Base-by-base conservation (phyloP, 2,888 invertebrate genomes). In the Griposia aprilina region DNA sequence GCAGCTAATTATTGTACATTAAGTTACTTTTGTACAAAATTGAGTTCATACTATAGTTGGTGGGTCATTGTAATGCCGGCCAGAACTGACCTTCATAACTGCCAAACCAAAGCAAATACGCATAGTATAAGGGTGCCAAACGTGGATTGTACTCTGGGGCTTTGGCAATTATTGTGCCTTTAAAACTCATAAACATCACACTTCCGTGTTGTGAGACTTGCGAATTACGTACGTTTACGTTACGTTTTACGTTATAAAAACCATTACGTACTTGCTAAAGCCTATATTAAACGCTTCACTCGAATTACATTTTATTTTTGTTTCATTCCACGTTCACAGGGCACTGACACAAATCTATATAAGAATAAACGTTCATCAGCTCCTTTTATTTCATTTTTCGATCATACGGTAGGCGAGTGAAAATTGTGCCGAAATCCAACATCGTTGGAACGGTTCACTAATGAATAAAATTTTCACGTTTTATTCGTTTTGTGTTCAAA, bases 41-140 rank as follows among this genome's bases (percentile, higher is more conserved):
- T 23, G 60, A 60, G 26, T 75, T 60, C 20, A 41, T 8, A n/a
- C 0, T 15, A 45, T 17, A n/a, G 10, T 36, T 23, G 5, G 11
- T 8, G 26, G 1, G 0, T 63, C 20, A 17, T 20, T 30, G 36
- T 45, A 26, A 17, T 23, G 50, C 75, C 45, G 45, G 60, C 45
- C 30, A 48, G 3, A 48, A 48, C 48, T 48, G 45, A 52, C 11
- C 45, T 1, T 30, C 20, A 66, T 41, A n/a, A n/a, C 48, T 41
- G 66, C 59, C 45, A 78, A 67, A 60, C 67, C 77, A 52, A n/a
- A 45, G n/a, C 45, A 17, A n/a, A 13, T 10, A 11, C 45, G 11
- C n/a, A 8, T 20, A 13, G 20, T 26, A 20, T 62, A 6, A 11
- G 17, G 30, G 15, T 52, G 60, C 80, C 78, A 80, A 62, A 10